A percentile compares a stretch with the other conserved stretches of the same genome.
These are phyloP conservation scores for Pocillopora damicornis DNA, from an alignment of 64 coral and sea anemone genomes.

Conservation along the genomic window DNA sequence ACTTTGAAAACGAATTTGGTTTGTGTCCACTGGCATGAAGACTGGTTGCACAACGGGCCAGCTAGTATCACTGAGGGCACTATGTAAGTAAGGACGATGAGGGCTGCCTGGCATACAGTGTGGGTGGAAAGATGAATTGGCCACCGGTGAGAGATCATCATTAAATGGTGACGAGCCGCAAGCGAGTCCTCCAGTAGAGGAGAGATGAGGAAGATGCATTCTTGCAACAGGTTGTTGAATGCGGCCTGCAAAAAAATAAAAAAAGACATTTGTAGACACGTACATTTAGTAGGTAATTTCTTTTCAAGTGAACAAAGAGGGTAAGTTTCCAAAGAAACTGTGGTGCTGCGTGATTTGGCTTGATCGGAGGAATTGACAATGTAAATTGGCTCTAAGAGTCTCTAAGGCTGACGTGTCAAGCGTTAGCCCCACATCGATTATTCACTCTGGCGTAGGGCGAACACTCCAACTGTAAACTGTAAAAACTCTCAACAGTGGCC, in stretches of 20 bases:
- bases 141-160: background rate
- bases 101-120: background rate
- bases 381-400: no score
- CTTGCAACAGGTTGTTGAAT: background rate
- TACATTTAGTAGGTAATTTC: background rate
- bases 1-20: background rate
- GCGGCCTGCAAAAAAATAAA: background rate
- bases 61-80: background rate
- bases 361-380: no score
- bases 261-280: background rate
- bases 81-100: background rate
- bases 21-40: constrained; percentile 1
- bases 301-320: background rate
- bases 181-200: background rate
- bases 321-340: background rate
- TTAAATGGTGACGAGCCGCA: background rate
- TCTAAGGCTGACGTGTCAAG: no score
- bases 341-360: no score
- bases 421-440: no score
- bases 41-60: background rate
- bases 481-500: no score
- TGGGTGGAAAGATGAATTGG: background rate
- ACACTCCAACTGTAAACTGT: no score
- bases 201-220: background rate
- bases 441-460: no score